Base-by-base conservation (phyloP, 2,797 vertebrate genomes). In the Enteromius mattozi region DNA sequence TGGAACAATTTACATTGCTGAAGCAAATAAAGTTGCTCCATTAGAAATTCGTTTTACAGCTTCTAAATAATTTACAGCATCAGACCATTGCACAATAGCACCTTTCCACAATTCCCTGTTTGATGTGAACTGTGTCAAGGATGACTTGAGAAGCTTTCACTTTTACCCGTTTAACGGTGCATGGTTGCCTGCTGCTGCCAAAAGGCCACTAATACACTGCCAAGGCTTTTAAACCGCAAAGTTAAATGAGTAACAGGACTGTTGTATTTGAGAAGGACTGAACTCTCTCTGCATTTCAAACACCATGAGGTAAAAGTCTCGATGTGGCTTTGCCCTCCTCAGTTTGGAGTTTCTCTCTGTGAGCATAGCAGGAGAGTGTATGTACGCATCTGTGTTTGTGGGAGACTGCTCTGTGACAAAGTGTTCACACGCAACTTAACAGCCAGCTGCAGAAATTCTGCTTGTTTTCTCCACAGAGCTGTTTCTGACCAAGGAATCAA, bases 401-500 rank as follows among this genome's bases (percentile, higher is more conserved):
- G 27, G 47, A 83, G 56, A 84, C 42, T 82, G 68, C 77, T 84
- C 69, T 82, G 78, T 72, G 74, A 85, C 72, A 78, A 78, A 84
- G 59, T 16, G 59, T 72, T 87, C 81, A 87, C 81, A 88, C 49
- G 83, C 86, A 78, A 77, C 83, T 79, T 84, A 83, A 49, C 30
- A 4, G 42, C 81, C 85, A 84, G 86, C 88, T 88, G 81, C 66
- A 61, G 19, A 70, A 69, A 81, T 49, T 42, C 56, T 35, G 69
- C 70, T 85, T 78, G 65, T 81, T 86, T 87, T 84, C 61, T 56
- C 68, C 47, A 49, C 65, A 80, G 63, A 83, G 35, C 79, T 78
- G 78, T 71, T 40, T 66, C 61, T 45, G 51, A 82, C 54, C 30
- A 71, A 88, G 56, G 74, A 80, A 80, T 81, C 61, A 0, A 66